phyloP scores from a whole-genome alignment of 2,113 vertebrate genomes.

The Anarhynchus alexandrinus region DNA sequence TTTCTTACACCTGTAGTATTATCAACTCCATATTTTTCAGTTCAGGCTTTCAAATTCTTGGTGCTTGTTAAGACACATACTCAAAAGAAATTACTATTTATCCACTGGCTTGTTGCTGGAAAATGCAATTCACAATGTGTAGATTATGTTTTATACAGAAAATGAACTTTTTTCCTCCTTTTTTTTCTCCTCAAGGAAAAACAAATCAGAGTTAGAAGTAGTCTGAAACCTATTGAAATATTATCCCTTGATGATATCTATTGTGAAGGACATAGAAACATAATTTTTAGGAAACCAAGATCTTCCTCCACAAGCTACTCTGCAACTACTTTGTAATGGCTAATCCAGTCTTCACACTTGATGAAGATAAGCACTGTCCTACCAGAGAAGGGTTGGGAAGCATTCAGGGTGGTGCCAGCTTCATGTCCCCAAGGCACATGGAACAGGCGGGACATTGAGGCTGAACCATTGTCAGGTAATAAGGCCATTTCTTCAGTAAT shows the following conservation, averaged over 20 bases:
- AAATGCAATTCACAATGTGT: not conserved
- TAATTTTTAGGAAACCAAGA: not conserved
- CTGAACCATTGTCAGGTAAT: not conserved
- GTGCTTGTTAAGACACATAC: not conserved
- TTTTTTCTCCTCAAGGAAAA: not conserved
- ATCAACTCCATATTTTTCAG: not conserved
- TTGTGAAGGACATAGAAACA: not conserved
- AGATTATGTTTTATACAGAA: not conserved
- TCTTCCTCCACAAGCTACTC: not conserved
- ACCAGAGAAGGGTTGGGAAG: not conserved
- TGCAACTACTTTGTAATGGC: not conserved
- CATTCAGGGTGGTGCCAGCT: not conserved
- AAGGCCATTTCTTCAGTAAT: not conserved
- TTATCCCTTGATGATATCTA: not conserved
- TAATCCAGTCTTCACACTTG: not conserved
- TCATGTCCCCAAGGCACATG: not conserved
- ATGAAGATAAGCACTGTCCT: not conserved
- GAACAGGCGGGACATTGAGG: not conserved
- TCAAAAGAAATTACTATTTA: not conserved
- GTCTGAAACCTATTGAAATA: not conserved
- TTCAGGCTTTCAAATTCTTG: not conserved
- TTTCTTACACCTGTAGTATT: not conserved
- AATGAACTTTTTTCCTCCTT: rapidly evolving
- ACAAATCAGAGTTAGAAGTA: not conserved
- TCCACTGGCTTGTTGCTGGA: not conserved